phyloP scores from a whole-genome alignment of 30 jellyfish, hydroid and myxozoan genomes.

The Turritopsis dohrnii region DNA sequence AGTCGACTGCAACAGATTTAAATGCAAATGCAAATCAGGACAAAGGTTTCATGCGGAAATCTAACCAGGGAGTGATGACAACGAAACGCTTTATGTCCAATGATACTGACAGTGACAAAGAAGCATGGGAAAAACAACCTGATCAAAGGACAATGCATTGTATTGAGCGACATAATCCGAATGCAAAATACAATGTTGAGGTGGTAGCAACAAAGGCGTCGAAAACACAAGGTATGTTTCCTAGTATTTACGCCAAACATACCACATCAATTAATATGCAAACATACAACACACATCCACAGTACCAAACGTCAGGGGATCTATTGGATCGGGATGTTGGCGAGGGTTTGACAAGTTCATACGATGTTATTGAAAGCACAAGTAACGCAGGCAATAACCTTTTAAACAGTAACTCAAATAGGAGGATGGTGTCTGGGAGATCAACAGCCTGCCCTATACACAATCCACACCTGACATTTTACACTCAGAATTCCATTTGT shows the following conservation, averaged over 20 bases:
- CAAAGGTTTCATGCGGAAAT: background rate
- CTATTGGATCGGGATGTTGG: too few species aligned
- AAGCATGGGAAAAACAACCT: background rate
- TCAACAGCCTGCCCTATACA: background rate
- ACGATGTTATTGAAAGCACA: background rate
- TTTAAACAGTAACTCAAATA: background rate
- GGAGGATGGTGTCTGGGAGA: background rate
- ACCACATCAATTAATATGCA: background rate
- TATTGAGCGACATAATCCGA: background rate
- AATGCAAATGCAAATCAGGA: background rate
- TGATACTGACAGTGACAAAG: background rate
- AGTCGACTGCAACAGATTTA: background rate
- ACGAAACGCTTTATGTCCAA: background rate
- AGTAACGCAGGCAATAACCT: background rate
- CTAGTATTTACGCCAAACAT: background rate
- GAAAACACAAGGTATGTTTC: background rate
- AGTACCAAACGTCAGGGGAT: background rate
- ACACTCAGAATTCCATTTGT: too few species aligned
- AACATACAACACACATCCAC: background rate
- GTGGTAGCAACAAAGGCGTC: background rate
- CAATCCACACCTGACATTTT: too few species aligned
- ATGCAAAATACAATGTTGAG: background rate
- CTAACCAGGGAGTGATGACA: background rate
- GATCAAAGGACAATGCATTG: background rate
- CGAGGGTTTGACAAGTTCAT: background rate